Evolutionary conservation across 92 coral and sea anemone genomes (phyloP), one percentile per base, ranked within the genome.

Genomic region (Phenganax stokvisi): DNA sequence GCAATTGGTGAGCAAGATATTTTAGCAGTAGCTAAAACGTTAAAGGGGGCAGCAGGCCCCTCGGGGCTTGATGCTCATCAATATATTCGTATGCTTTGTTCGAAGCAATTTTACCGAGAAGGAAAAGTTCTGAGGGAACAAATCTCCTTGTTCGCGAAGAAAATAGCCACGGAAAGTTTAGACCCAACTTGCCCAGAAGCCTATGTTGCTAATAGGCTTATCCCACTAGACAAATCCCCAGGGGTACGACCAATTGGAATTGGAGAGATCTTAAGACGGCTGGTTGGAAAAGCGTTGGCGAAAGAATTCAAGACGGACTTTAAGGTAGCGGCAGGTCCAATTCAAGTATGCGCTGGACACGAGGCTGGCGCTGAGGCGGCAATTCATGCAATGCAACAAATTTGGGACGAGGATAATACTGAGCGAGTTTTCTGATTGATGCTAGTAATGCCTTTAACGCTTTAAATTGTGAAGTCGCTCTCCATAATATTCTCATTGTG

Each of bases 291-390:
- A 16, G 10, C 31, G 7, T 71, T 44, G 10, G 7, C 57, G 44
- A 51, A 47, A 8, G 12, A 2, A 2, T 65, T 65, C 7, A 65
- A 65, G 29, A 31, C 20, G 29, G 71, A 65, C 29, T 27, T 71
- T 47, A 71, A 71, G 29, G 55, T 7, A n/a, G 76, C 57, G 31
- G 76, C 76, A 10, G 76, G 76, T 37, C 71, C 71, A 20, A 65
- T 8, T 13, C 76, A 71, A 53, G 55, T 71, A 10, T 71, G 55
- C 13, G 76, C 55, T 11, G 76, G 76, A 16, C 76, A 71, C n/a
- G 57, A 71, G 12, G 76, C 76, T 11, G 56, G 76, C 1, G 76
- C 76, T 11, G 76, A 71, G 16, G 57, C 76, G 51, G 76, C 76
- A 10, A 71, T 71, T 20, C 76, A 71, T 47, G 76, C 76, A 3